Evolutionary conservation across 2,888 invertebrate species (phyloP), one percentile per base, ranked within the genome.

Genomic region (Ptychoptera albimana): DNA sequence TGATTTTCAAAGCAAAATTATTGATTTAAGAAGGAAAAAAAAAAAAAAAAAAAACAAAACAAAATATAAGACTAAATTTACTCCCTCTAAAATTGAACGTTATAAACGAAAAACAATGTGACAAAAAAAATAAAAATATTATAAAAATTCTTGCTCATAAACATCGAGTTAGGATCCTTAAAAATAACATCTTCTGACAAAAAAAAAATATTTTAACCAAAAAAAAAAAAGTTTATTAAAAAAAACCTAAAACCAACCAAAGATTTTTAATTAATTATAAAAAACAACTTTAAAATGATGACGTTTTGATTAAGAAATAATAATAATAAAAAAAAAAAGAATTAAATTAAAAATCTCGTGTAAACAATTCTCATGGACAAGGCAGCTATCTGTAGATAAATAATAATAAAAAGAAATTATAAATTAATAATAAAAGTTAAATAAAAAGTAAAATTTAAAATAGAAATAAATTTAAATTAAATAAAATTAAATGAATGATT

Each of bases 381-480:
- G 64, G 63, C 64, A 64, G 64, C 64, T 64, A 64, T 59, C 16
- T 63, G 62, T 64, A 64, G 61, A 61, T 64, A 64, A 61, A 60
- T 59, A 60, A 44, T n/a, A 23, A 11, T 15, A 23, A 39, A 11
- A 16, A 23, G 16, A n/a, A 39, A 10, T 29, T 29, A 16, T 5
- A 36, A 37, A 37, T 36, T 29, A 29, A 29, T 14, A 36, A 42
- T 23, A 9, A 42, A 34, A 15, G 29, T 15, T 36, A 29, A 34
- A 36, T 8, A 36, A 36, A n/a, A 36, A n/a, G n/a, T n/a, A n/a
- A n/a, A n/a, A n/a, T n/a, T n/a, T n/a, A n/a, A 13, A 36, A 8
- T 11, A 42, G 9, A 15, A 34, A 34, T 10, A 35, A 37, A 9
- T 13, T 13, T 37, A 15, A 29, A 43, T 23, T 12, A 29, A 43